Base-by-base conservation (phyloP, 2,888 invertebrate species). In the Anticlea derivata region DNA sequence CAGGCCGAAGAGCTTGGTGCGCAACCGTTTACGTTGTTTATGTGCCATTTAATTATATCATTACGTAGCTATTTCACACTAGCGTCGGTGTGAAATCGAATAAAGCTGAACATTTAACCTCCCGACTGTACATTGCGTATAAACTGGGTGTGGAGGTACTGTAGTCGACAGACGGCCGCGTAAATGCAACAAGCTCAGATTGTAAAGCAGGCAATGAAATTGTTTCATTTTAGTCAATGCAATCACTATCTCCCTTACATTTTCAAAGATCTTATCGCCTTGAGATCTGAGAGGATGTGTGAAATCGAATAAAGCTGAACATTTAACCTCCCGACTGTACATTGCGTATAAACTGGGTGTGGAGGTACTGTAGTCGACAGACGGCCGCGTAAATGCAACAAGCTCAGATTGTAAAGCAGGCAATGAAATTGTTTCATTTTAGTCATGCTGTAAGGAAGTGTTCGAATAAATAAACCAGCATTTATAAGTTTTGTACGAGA, bases 131-230 rank as follows among this genome's bases (percentile, higher is more conserved):
- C 33, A 24, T 31, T 33, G 33, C 39, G 38, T 17, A 38, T 23
- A 30, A 7, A 30, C 13, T 24, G 17, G 38, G 38, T 24, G 30
- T 38, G 46, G 37, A n/a, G 10, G 29, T 31, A 46, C 29, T 27
- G 23, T 37, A 13, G 13, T 29, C 12, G 10, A 30, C 30, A 13
- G 6, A 13, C 33, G 7, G 26, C 22, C 22, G 30, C 7, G 23
- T 30, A 31, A 40, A 23, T 20, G 31, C 30, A 7, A 22, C 27
- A 2, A 35, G 26, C 20, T 20, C 6, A 7, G n/a, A 35, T 8
- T 27, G 10, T 13, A 34, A 13, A 20, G 11, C 20, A 27, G 8
- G 20, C 0, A 30, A 20, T 30, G 4, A 24, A 7, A 7, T 12
- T 37, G 24, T 23, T 23, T 5, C 23, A 23, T 23, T 23, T 17